A percentile compares a stretch with the other conserved stretches of the same genome.
Conservation (phyloP, 2,797 vertebrate genomes). For the Mus spretus region DNA sequence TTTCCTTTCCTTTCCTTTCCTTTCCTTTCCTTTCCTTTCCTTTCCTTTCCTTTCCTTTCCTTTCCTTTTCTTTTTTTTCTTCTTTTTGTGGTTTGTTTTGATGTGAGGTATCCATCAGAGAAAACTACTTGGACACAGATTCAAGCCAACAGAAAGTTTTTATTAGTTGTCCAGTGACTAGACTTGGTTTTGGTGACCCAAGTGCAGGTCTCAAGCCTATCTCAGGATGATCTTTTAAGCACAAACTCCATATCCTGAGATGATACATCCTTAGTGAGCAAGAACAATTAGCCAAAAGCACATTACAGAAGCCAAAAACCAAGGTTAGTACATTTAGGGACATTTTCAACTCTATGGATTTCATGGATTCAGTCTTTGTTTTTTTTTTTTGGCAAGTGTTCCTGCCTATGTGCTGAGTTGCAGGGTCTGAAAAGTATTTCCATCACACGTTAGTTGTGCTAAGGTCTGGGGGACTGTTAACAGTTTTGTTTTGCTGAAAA, state of each 20-base stretch:
- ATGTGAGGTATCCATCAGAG: neutral
- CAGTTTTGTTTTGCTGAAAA: conserved; percentile 2
- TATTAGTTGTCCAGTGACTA: neutral
- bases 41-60: too few relatives aligned
- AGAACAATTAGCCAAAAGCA: neutral
- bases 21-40: too few relatives aligned
- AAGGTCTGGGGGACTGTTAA: neutral
- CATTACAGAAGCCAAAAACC: neutral
- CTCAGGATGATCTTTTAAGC: neutral
- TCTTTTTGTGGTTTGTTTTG: neutral
- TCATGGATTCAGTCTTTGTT: neutral
- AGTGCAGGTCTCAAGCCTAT: neutral
- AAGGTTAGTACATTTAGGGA: neutral
- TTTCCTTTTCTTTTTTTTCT: too few relatives aligned
- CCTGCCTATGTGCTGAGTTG: too few relatives aligned
- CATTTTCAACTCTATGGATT: neutral
- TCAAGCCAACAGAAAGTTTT: neutral
- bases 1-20: too few relatives aligned
- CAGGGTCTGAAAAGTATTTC: neutral
- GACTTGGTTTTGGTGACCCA: neutral
- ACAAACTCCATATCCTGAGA: neutral
- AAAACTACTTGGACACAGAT: neutral
- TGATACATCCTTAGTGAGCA: neutral
- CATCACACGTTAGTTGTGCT: neutral
- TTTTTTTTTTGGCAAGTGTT: neutral